phyloP scores from a whole-genome alignment of 2,797 vertebrate genomes.

The Manis javanica region DNA sequence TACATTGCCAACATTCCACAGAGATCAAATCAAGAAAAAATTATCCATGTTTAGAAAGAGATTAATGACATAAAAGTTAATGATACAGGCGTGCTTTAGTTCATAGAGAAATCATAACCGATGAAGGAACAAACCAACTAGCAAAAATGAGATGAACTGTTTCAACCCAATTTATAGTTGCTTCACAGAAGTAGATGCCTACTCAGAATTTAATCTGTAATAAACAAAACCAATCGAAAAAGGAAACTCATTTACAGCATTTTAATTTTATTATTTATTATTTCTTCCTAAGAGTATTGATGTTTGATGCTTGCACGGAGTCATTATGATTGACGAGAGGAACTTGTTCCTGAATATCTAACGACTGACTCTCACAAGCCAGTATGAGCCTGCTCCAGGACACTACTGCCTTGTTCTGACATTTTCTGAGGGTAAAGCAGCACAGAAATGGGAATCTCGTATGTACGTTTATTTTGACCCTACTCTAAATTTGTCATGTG shows the following conservation, averaged over 20 bases:
- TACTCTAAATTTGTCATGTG: background rate
- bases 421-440: background rate
- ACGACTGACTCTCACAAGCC: background rate
- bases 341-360: background rate
- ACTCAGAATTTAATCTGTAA: conserved; percentile 11
- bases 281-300: background rate
- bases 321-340: background rate
- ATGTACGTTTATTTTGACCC: background rate
- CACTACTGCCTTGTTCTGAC: background rate
- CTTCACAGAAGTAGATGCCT: background rate
- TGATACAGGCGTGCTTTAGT: background rate
- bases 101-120: background rate
- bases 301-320: background rate
- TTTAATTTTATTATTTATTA: background rate
- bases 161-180: background rate
- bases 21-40: background rate
- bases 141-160: background rate
- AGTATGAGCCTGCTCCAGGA: background rate
- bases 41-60: background rate
- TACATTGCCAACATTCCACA: conserved; percentile 12
- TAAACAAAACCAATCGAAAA: background rate
- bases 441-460: background rate
- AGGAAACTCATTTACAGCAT: background rate
- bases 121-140: background rate
- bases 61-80: background rate